Conservation (phyloP, 1,140 invertebrate genomes). For the Pseudobourletiella spinata region DNA sequence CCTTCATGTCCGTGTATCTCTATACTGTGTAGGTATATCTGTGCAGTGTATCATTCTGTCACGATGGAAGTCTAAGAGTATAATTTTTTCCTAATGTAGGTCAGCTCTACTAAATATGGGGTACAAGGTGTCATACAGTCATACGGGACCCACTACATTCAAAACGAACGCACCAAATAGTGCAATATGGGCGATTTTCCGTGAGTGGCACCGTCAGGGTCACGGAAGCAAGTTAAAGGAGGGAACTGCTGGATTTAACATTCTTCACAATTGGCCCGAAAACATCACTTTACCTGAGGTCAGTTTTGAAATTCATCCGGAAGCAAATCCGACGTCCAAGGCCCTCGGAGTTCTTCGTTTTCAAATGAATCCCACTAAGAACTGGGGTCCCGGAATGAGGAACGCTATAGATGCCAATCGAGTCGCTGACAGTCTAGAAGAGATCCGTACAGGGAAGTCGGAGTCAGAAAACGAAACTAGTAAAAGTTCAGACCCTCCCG, state of each 20-base stretch:
- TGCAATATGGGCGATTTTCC: conserved; percentile 88
- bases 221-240: not conserved
- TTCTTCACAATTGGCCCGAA: conserved; percentile 47
- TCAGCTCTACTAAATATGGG: conserved; percentile 91
- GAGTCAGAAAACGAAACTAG: no score
- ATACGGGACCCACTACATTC: conserved; percentile 74
- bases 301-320: conserved; percentile 52
- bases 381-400: conserved; percentile 81
- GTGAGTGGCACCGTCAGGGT: conserved; percentile 56
- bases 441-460: no score
- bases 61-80: not conserved
- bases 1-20: no score
- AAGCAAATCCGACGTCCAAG: conserved; percentile 72
- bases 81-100: conserved; percentile 43
- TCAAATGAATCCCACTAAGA: conserved; percentile 71
- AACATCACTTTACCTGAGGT: conserved; percentile 49
- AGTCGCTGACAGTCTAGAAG: no score
- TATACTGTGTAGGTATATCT: no score
- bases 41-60: no score
- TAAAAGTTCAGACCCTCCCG: no score
- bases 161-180: conserved; percentile 86
- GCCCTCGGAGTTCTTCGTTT: conserved; percentile 63
- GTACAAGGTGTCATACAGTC: conserved; percentile 84
- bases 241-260: conserved; percentile 10
- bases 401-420: conserved; percentile 19